phyloP scores from a whole-genome alignment of 2,888 invertebrate species.

The Mechanitis mazaeus region DNA sequence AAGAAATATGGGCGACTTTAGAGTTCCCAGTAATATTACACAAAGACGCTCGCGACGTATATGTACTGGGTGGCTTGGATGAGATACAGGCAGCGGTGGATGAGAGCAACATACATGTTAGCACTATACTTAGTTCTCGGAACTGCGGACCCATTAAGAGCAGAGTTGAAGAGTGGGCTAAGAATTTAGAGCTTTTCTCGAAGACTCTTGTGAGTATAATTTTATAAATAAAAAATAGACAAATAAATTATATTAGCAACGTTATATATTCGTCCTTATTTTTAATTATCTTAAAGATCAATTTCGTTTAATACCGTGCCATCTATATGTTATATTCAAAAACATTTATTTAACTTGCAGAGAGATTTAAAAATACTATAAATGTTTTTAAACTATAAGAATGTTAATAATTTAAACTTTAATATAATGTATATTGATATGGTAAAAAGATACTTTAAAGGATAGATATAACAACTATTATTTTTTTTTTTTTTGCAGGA shows the following conservation, averaged over 20 bases:
- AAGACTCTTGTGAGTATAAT: slow-evolving; percentile 81
- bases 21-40: slow-evolving; percentile 87
- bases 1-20: slow-evolving; percentile 87
- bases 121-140: slow-evolving; percentile 90
- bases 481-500: slow-evolving; percentile 74
- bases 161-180: slow-evolving; percentile 89
- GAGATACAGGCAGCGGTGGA: slow-evolving; percentile 89
- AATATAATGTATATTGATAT: slow-evolving; percentile 11
- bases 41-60: slow-evolving; percentile 90
- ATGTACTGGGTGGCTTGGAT: slow-evolving; percentile 88
- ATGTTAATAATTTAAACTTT: not conserved
- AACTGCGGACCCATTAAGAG: slow-evolving; percentile 90
- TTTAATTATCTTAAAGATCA: too few species aligned
- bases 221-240: not conserved
- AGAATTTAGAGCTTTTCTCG: slow-evolving; percentile 85
- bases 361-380: too few species aligned
- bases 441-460: too few species aligned
- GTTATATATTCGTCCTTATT: too few species aligned
- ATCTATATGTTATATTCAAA: too few species aligned
- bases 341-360: too few species aligned
- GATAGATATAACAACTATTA: too few species aligned
- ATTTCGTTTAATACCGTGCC: too few species aligned
- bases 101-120: slow-evolving; percentile 90
- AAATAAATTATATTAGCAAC: too few species aligned
- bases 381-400: too few species aligned